These are phyloP conservation scores for Dasypogon diadema DNA, from an alignment of 2,888 invertebrate species.

Conservation along the genomic window DNA sequence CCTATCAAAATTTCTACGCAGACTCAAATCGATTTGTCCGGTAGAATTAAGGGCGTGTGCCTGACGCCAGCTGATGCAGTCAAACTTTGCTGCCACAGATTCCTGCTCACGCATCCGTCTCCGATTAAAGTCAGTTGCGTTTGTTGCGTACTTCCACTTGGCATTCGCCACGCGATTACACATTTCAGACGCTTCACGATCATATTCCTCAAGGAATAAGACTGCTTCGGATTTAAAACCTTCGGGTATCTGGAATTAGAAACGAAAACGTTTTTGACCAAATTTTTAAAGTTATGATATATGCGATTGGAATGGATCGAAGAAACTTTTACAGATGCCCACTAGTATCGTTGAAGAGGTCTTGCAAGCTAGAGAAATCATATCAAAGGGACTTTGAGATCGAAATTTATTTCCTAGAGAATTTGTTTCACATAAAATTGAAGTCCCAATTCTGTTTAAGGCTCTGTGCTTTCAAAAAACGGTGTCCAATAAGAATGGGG, in stretches of 20 bases:
- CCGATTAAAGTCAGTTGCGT: constrained; percentile 79
- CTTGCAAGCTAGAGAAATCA: too few species aligned
- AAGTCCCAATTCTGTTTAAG: too few species aligned
- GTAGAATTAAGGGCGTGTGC: constrained; percentile 77
- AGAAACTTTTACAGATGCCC: neutral
- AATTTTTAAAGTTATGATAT: too few species aligned
- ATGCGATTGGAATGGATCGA: too few species aligned
- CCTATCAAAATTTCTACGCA: constrained; percentile 77
- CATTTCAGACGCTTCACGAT: constrained; percentile 78
- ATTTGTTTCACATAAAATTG: too few species aligned
- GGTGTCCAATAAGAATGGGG: too few species aligned
- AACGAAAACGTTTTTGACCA: too few species aligned
- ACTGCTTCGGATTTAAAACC: constrained; percentile 70
- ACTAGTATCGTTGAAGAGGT: too few species aligned
- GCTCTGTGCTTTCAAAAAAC: too few species aligned
- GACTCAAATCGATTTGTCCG: constrained; percentile 71
- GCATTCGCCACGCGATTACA: constrained; percentile 79
- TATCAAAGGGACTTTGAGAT: too few species aligned
- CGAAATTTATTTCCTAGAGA: too few species aligned
- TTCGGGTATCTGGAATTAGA: neutral
- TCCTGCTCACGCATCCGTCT: constrained; percentile 80
- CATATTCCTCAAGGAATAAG: constrained; percentile 80
- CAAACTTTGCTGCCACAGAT: constrained; percentile 78
- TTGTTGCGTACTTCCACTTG: constrained; percentile 83
- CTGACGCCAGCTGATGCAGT: constrained; percentile 80